Base-by-base conservation (phyloP, 2,797 vertebrate species). In the Chelon auratus region DNA sequence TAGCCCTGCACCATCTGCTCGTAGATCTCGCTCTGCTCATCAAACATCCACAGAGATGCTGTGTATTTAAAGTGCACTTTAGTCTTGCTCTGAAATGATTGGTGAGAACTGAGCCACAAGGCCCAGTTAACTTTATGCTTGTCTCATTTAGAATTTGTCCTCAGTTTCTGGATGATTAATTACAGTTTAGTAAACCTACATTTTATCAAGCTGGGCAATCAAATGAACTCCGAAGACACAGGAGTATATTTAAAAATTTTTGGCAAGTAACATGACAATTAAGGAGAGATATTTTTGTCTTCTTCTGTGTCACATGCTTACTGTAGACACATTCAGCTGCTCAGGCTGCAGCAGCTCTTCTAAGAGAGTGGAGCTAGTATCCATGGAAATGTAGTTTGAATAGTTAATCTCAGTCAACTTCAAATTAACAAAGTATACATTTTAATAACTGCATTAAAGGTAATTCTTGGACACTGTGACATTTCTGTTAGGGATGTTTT, bases 301-400 rank as follows among this genome's bases (percentile, higher is more conserved):
- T 82, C 61, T 68, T 59, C 78, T 64, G 60, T 53, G 69, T 82
- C 80, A 77, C 78, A 87, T 83, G 71, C 48, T 20, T 15, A 33
- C 62, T 69, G 84, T 45, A 66, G 84, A 80, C 82, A 71, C 70
- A 82, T 72, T 88, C 76, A 75, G 86, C 78, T 68, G 69, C 80
- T 81, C 76, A 70, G 73, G 80, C 84, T 82, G 84, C 79, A 61
- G 77, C 80, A 75, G 82, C 83, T 77, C 81, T 86, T 79, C 83
- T 62, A 86, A n/a, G 74, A 82, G 72, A 86, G 71, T 53, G 48
- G 83, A 83, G 77, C 61, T 37, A 17, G 87, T 92, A 89, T 88
- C 90, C 91, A 91, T 91, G 85, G 90, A 85, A 92, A 93, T 89
- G 68, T 62, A 62, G 62, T 72, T 4, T 18, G 61, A 84, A 83